Base-by-base conservation (phyloP, 2,888 invertebrate species). In the Tipula confusa region DNA sequence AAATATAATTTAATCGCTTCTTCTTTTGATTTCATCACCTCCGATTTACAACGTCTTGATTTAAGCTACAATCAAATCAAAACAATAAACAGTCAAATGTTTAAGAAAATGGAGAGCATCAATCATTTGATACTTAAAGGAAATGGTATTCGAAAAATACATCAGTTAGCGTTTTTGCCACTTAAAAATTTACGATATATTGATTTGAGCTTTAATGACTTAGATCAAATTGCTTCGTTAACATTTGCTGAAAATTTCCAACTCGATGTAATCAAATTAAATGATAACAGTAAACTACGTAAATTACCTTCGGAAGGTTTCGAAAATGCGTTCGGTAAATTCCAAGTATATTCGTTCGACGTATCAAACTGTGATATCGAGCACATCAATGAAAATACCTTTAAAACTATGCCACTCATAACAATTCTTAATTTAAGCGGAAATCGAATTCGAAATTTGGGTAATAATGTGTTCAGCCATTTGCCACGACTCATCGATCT, bases 321-420 rank as follows among this genome's bases (percentile, higher is more conserved):
- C 88, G 91, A 91, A 85, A 92, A 92, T 85, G 91, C 91, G 31
- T 92, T 91, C 43, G 92, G 91, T 83, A 90, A 91, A 86, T 93
- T 92, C 86, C 93, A 92, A 85, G 92, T 94, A 84, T 93, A 93
- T 87, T 91, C 92, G 79, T 93, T 96, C 86, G 95, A 95, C 86
- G 93, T 95, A 24, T 93, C 94, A 2, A 92, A 93, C 87, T 96
- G 95, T 87, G 93, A 93, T 9, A 91, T 96, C 24, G 91, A 92
- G 82, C 91, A 91, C 84, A 89, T 94, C 83, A 91, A 91, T 80
- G 92, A 92, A 85, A 92, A 92, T 85, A 93, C 93, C 0, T 93
- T 96, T 87, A 92, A 92, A 85, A 92, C 93, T 1, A 94, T 96
- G 92, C 93, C 94, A 1, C 93, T 93, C 43, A 88, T 96, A 85